A percentile compares a stretch with the other conserved stretches of the same genome.
Evolutionary conservation across 2,797 vertebrate genomes (phyloP).

Genomic region (Glyptemys insculpta): DNA sequence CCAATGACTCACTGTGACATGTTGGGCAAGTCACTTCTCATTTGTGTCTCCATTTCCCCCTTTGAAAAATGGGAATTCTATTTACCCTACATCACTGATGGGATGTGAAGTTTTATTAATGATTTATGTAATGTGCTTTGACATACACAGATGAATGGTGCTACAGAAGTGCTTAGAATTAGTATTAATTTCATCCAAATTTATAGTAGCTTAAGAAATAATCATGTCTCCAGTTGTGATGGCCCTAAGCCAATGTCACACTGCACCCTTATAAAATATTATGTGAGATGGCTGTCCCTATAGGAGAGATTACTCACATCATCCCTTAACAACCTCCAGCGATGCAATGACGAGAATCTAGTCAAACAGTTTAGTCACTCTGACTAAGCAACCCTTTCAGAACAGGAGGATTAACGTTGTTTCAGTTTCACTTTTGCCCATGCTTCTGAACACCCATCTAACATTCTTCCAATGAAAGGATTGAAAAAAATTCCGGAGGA

Average conservation of each 20-base stretch:
- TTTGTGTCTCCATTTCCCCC: neutral
- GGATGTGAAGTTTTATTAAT: neutral
- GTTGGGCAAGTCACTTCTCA: neutral
- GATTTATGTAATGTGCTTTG: too few species aligned
- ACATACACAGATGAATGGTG: neutral
- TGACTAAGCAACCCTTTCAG: neutral
- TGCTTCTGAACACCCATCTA: neutral
- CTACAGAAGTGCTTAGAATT: neutral
- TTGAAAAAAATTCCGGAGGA: neutral
- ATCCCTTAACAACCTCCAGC: neutral
- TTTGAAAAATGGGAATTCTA: neutral
- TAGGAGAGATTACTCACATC: neutral
- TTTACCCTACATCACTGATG: rapidly evolving
- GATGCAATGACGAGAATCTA: neutral
- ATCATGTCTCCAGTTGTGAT: neutral
- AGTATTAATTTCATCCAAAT: neutral
- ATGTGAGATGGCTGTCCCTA: neutral
- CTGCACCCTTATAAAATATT: too few species aligned
- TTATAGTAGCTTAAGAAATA: neutral
- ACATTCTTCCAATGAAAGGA: neutral
- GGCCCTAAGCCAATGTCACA: neutral
- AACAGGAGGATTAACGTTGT: neutral
- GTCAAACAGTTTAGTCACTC: neutral
- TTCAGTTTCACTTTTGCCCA: neutral
- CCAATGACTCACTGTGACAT: neutral